Conservation (phyloP, 2,797 vertebrate genomes). For the Choloepus didactylus region DNA sequence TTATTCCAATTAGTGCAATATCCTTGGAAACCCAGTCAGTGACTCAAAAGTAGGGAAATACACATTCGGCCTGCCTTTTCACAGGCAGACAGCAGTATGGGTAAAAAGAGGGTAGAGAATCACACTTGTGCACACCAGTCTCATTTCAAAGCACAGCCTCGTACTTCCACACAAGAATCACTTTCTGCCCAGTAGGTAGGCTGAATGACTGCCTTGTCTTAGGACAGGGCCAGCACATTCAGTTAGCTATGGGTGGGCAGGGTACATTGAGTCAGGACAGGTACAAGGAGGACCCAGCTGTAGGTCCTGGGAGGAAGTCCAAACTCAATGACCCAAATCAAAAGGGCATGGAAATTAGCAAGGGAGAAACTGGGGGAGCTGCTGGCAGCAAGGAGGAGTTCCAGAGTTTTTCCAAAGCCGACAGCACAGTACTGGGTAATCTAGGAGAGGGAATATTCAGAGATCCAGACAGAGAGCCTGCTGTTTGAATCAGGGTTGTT, state of each 20-base stretch:
- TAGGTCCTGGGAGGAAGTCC: not conserved
- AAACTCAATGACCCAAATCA: not conserved
- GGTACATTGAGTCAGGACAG: not conserved
- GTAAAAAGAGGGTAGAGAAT: not conserved
- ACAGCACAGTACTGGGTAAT: not conserved
- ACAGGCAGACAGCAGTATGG: not conserved
- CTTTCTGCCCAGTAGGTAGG: not conserved
- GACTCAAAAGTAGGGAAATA: slow-evolving; percentile 17
- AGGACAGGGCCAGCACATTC: not conserved
- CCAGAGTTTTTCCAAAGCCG: not conserved
- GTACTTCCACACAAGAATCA: slow-evolving; percentile 40
- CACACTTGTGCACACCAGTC: not conserved
- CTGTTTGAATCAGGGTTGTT: not conserved
- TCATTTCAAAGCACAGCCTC: slow-evolving; percentile 20
- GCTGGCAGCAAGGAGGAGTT: not conserved
- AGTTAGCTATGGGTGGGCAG: not conserved
- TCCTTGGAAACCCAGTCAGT: slow-evolving; percentile 41
- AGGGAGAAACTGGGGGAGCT: not conserved
- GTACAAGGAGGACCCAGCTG: not conserved
- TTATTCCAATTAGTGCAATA: not conserved
- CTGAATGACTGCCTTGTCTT: not conserved
- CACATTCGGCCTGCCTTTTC: not conserved
- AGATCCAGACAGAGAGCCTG: not conserved
- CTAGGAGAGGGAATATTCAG: not conserved
- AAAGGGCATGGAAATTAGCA: not conserved